phyloP scores from a whole-genome alignment of 2,797 vertebrate species.

The Carapus acus region DNA sequence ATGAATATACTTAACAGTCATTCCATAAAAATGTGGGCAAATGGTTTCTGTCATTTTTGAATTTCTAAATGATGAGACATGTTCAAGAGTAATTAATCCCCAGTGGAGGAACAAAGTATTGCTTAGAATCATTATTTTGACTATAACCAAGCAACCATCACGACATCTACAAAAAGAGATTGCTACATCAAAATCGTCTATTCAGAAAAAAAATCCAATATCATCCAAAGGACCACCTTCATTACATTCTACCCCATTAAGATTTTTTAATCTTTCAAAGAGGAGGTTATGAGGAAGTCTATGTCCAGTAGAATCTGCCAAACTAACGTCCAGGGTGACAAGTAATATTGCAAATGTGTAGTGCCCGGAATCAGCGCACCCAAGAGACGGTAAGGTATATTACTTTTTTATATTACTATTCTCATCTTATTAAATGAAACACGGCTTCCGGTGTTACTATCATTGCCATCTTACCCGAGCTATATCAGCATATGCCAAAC shows the following conservation, averaged over 20 bases:
- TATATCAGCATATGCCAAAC: conserved; percentile 93
- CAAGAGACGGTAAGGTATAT: background rate
- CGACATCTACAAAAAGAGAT: no score
- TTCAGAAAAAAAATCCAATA: background rate
- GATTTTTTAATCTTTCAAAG: no score
- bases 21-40: background rate
- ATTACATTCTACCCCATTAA: no score
- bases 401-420: background rate
- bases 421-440: no score
- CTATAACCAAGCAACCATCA: no score
- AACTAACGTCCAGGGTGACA: background rate
- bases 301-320: background rate
- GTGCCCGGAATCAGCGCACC: background rate
- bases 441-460: no score
- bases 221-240: background rate
- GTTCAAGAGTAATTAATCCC: no score
- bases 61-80: background rate
- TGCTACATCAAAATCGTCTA: background rate
- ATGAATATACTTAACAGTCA: background rate
- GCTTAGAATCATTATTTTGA: no score
- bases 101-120: no score
- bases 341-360: background rate
- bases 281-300: background rate
- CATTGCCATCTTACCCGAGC: conserved; percentile 77
- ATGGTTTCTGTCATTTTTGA: conserved; percentile 4